Percentiles rank a stretch among this genome's conserved stretches.
phyloP scores from a whole-genome alignment of 1,140 invertebrate species.

The Drosophila truncata region DNA sequence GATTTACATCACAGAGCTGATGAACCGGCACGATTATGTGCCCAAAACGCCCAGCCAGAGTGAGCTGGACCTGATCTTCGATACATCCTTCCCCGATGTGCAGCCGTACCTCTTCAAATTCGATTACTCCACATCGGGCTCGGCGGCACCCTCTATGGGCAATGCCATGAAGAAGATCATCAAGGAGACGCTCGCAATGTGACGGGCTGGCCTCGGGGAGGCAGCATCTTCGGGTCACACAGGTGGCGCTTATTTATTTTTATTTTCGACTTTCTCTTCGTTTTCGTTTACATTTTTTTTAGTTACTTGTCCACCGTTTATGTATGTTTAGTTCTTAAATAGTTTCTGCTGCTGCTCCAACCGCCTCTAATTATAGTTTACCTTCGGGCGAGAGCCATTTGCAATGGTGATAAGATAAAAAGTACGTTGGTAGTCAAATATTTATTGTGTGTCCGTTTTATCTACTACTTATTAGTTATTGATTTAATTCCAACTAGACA shows the following conservation, averaged over 20 bases:
- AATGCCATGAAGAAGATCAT: constrained; percentile 96
- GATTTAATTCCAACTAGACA: constrained; percentile 11
- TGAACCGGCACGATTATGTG: constrained; percentile 97
- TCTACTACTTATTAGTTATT: constrained; percentile 20
- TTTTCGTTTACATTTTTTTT: not conserved
- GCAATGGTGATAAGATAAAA: constrained; percentile 27
- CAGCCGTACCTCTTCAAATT: constrained; percentile 98
- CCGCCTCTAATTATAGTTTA: not conserved
- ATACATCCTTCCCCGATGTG: constrained; percentile 95
- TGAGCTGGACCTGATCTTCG: constrained; percentile 97
- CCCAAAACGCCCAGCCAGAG: constrained; percentile 97
- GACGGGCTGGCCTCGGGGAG: constrained; percentile 70
- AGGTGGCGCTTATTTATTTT: constrained; percentile 19
- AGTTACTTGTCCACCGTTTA: not conserved
- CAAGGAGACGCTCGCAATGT: constrained; percentile 93
- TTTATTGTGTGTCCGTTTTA: constrained; percentile 24
- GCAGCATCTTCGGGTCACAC: not conserved
- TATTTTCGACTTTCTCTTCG: not conserved
- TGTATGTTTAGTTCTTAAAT: not conserved
- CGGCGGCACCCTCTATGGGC: constrained; percentile 90
- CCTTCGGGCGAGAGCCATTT: constrained; percentile 14
- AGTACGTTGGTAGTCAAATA: constrained; percentile 17
- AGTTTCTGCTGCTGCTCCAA: not conserved
- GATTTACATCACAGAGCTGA: constrained; percentile 96
- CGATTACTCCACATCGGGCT: constrained; percentile 91